Evolutionary conservation across 2,888 invertebrate genomes (phyloP).

Genomic region (Trachelus troglodyta): DNA sequence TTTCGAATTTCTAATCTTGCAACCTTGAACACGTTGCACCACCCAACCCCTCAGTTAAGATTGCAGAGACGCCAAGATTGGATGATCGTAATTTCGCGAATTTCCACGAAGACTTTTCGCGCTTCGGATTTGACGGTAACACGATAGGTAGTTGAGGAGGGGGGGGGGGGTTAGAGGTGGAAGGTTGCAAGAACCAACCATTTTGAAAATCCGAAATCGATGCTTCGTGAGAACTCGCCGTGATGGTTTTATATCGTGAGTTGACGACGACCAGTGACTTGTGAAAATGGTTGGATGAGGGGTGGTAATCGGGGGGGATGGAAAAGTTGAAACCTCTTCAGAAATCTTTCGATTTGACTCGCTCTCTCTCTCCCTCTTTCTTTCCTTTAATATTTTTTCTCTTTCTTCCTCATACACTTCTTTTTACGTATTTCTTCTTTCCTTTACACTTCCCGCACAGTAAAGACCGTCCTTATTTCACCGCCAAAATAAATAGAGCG

Average conservation of each 20-base stretch:
- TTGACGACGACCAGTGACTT: too few species aligned
- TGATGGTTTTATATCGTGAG: too few species aligned
- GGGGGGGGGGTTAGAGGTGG: background rate
- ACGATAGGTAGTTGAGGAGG: background rate
- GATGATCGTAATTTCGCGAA: background rate
- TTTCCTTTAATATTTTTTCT: background rate
- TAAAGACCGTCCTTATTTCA: constrained; percentile 15
- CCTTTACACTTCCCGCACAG: constrained; percentile 14
- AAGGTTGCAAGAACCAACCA: background rate
- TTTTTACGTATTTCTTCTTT: constrained; percentile 20
- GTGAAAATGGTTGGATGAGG: background rate
- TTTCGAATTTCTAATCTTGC: too few species aligned
- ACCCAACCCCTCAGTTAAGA: background rate
- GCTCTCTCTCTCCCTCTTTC: too few species aligned
- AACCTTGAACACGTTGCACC: too few species aligned
- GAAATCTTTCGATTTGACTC: too few species aligned
- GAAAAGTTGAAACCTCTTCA: background rate
- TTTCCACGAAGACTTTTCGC: too few species aligned
- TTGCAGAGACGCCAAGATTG: background rate
- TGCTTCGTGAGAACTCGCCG: background rate
- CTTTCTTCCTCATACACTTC: background rate
- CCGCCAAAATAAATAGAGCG: constrained; percentile 55
- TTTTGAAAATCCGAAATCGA: background rate
- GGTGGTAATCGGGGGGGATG: background rate
- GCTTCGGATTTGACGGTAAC: too few species aligned